phyloP scores from a whole-genome alignment of 1,140 invertebrate species.

The Heliconius himera region DNA sequence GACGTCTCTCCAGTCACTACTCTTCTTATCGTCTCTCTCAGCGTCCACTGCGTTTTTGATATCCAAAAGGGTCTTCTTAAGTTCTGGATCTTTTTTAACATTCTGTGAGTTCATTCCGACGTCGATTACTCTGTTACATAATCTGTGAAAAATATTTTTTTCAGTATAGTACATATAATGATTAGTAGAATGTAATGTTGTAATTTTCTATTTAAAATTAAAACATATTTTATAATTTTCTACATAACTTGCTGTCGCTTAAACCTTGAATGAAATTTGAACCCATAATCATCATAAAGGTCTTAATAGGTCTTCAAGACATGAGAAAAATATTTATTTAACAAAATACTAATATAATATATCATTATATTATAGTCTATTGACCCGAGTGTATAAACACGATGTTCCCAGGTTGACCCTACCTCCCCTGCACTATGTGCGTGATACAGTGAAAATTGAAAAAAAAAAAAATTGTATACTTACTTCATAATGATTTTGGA shows the following conservation, averaged over 20 bases:
- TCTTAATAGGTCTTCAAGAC: not conserved
- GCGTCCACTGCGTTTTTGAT: slow-evolving; percentile 31
- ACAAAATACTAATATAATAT: too few relatives aligned
- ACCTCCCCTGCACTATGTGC: too few relatives aligned
- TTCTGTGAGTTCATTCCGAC: slow-evolving; percentile 97
- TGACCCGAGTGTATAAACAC: too few relatives aligned
- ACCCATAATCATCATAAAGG: too few relatives aligned
- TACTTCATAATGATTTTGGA: slow-evolving; percentile 67
- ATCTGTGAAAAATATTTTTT: slow-evolving; percentile 72
- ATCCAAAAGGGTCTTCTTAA: slow-evolving; percentile 91
- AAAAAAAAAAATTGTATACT: slow-evolving; percentile 21
- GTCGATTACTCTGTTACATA: slow-evolving; percentile 96
- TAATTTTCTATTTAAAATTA: too few relatives aligned
- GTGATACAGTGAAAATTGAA: not conserved
- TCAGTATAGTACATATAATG: not conserved
- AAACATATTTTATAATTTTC: too few relatives aligned
- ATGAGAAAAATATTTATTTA: too few relatives aligned
- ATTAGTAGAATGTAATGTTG: not conserved
- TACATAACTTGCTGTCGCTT: too few relatives aligned
- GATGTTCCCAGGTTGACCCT: too few relatives aligned
- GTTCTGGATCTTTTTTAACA: slow-evolving; percentile 96
- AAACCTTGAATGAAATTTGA: too few relatives aligned
- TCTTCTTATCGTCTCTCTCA: slow-evolving; percentile 76
- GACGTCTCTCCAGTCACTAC: slow-evolving; percentile 92
- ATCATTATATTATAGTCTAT: too few relatives aligned